These are phyloP conservation scores for Nannoperca obscura DNA, from an alignment of 2,797 vertebrate species.

Conservation along the genomic window DNA sequence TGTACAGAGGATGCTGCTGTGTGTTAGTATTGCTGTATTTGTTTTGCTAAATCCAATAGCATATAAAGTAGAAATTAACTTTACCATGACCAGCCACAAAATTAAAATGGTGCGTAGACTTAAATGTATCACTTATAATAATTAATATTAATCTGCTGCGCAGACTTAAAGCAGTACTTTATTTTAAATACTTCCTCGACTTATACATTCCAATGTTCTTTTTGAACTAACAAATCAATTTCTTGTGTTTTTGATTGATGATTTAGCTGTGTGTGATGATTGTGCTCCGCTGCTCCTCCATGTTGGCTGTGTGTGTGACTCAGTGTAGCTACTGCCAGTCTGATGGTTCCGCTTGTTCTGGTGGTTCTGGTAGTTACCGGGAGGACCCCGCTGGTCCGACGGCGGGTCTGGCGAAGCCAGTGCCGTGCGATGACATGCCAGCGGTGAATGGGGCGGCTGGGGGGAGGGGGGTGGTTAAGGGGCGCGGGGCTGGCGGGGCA, in stretches of 20 bases:
- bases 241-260: not conserved
- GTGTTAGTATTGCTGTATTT: no score
- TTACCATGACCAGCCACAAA: not conserved
- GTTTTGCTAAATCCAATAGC: not conserved
- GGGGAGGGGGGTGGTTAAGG: slow-evolving; percentile 71
- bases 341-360: slow-evolving; percentile 51
- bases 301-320: slow-evolving; percentile 13
- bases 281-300: not conserved
- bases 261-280: not conserved
- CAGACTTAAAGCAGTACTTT: not conserved
- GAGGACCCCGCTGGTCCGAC: slow-evolving; percentile 83
- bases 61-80: not conserved
- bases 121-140: not conserved
- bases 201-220: not conserved
- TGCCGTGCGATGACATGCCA: slow-evolving; percentile 87
- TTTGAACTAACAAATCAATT: not conserved
- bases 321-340: slow-evolving; percentile 21
- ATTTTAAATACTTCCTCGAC: not conserved
- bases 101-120: not conserved
- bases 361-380: slow-evolving; percentile 83
- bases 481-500: slow-evolving; percentile 63
- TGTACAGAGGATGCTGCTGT: no score
- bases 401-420: slow-evolving; percentile 87
- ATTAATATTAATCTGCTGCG: not conserved
- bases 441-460: slow-evolving; percentile 82